Base-by-base conservation (phyloP, 2,113 vertebrate genomes). In the Ceuthmochares aereus region DNA sequence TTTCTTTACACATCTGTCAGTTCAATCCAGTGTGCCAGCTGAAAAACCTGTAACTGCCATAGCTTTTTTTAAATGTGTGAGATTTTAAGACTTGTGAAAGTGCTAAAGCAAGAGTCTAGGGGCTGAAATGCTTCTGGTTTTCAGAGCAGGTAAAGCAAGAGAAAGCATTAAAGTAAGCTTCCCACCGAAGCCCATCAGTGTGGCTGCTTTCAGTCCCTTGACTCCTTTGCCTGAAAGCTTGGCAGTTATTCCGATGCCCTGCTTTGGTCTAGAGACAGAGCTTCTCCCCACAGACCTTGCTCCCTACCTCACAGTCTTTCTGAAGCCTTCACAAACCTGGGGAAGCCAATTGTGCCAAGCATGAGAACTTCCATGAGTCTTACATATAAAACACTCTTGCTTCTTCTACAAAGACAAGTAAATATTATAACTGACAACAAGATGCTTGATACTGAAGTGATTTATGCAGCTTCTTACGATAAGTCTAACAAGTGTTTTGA, bases 1-100 rank as follows among this genome's bases (percentile, higher is more conserved):
- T 85, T 86, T 73, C 93, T 88, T 96, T 87, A 81, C 92, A 88
- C 87, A 94, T 86, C 89, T 94, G 95, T 87, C 93, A 75, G 84
- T 64, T 95, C 87, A 87, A 68, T 69, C 67, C 56, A 18, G 26
- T 5, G n/a, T 49, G 84, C 91, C 76, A 89, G 66, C 47, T 75
- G 89, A 94, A 87, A 40, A 95, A 94, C 30, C 84, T 82, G 93
- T 64, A 87, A 92, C 78, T 86, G 92, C 64, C 47, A 19, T 54
- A 80, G 67, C 85, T 81, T 91, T 93, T 96, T 95, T 93, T 80
- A 93, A 92, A 93, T 2, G 72, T 94, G 91, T 88, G 92, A 96
- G 52, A 69, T 90, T 76, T 83, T 67, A 85, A 91, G 83, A 73
- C 59, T 76, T 69, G 84, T 63, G 82, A 70, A 94, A 96, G 82